Evolutionary conservation across 2,113 vertebrate genomes (phyloP), one percentile per base, ranked within the genome.

Genomic region (Thinocorus orbignyianus): DNA sequence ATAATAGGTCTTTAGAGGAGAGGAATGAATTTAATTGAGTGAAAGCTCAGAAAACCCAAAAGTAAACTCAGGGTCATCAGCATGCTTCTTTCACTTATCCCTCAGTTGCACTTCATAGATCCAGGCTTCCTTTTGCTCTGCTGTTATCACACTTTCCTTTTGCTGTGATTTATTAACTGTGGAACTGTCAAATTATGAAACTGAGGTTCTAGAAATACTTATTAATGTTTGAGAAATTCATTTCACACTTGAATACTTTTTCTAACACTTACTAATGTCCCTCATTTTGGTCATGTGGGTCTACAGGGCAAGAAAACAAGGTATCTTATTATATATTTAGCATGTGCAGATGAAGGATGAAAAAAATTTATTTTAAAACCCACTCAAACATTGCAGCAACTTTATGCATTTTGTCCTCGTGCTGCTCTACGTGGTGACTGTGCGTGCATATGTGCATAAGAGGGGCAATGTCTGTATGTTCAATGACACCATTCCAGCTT

Each of bases 161-260:
- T 62, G 81, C 90, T 92, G 88, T 97, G 97, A 97, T 97, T 97
- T 97, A 97, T 98, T 95, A 97, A 97, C 97, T 97, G 96, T 95
- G 96, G 96, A 96, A 86, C 79, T 95, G 96, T 97, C 96, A 88
- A 93, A 97, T 92, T 83, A 95, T 68, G 92, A 97, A 95, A 93
- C 41, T 69, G 82, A 96, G 89, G 94, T 93, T 96, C 96, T 86
- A 86, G 68, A 95, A 91, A 78, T 97, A 94, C 95, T 96, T 51
- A 49, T 93, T 92, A 96, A 97, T 96, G 91, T 90, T 97, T 91
- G 89, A 95, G 95, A 93, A 97, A 96, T 97, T 97, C 88, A 94
- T 97, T 97, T 97, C 97, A 97, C 94, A 97, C 97, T 97, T 95
- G 94, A 94, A 88, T 95, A 92, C 97, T 97, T 97, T 97, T 97